These are phyloP conservation scores for Danaus chrysippus DNA, from an alignment of 2,888 invertebrate species.

Conservation along the genomic window DNA sequence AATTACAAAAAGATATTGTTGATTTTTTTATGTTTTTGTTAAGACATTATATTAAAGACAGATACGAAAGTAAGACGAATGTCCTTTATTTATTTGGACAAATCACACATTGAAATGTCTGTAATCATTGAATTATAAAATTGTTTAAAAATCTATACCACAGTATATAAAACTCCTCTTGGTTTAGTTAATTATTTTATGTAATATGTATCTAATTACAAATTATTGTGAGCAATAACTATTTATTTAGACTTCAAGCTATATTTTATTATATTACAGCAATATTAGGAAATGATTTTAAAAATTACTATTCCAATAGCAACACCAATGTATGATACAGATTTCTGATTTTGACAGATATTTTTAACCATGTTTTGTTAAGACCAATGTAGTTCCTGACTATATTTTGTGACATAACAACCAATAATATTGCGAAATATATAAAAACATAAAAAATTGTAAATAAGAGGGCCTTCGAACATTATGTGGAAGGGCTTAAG, in stretches of 20 bases:
- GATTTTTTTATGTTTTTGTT: conserved; percentile 12
- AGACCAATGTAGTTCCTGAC: conserved; percentile 44
- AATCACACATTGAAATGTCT: conserved; percentile 15
- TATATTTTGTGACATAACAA: conserved; percentile 61
- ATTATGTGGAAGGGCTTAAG: conserved; percentile 74
- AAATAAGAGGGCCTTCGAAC: conserved; percentile 47
- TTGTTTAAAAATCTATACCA: conserved; percentile 3
- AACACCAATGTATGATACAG: conserved; percentile 23
- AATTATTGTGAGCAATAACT: too few relatives aligned
- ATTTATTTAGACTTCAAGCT: too few relatives aligned
- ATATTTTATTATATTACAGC: too few relatives aligned
- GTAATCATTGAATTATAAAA: not conserved
- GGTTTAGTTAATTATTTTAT: not conserved
- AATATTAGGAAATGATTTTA: too few relatives aligned
- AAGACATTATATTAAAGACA: conserved; percentile 20
- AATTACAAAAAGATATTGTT: conserved; percentile 6
- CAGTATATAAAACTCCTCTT: not conserved
- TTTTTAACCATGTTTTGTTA: conserved; percentile 72
- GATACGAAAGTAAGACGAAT: conserved; percentile 28
- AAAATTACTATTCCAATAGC: conserved; percentile 3
- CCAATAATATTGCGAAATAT: conserved; percentile 59
- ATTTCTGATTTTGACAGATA: conserved; percentile 42
- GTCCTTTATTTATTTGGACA: conserved; percentile 33
- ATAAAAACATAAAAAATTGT: conserved; percentile 42
- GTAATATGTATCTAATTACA: too few relatives aligned